Conservation (phyloP, 2,888 invertebrate species). For the Magallana nippona region DNA sequence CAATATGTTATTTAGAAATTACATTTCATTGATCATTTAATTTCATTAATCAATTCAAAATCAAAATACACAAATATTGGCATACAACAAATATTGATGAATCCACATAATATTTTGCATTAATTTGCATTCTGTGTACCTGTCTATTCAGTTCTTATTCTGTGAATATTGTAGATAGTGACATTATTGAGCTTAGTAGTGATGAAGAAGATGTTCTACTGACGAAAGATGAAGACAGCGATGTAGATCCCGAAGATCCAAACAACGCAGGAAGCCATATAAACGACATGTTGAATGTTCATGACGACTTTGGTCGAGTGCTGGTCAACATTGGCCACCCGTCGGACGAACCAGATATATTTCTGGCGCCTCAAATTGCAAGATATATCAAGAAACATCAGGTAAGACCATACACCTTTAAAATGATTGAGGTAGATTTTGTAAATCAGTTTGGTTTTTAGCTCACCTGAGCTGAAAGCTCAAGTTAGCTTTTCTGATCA, state of each 20-base stretch:
- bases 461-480: too few relatives aligned
- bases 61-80: too few relatives aligned
- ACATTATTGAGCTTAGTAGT: constrained; percentile 67
- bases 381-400: constrained; percentile 97
- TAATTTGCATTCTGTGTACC: too few relatives aligned
- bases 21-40: too few relatives aligned
- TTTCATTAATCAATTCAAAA: too few relatives aligned
- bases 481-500: too few relatives aligned
- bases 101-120: too few relatives aligned
- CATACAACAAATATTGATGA: too few relatives aligned
- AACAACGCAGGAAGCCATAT: constrained; percentile 93
- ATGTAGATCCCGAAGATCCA: constrained; percentile 93
- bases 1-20: too few relatives aligned
- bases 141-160: too few relatives aligned
- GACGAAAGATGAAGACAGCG: constrained; percentile 79
- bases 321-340: constrained; percentile 96
- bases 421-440: too few relatives aligned
- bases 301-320: constrained; percentile 94
- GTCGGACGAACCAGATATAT: constrained; percentile 93
- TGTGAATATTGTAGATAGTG: constrained; percentile 39
- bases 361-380: constrained; percentile 92
- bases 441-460: too few relatives aligned
- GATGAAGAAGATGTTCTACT: constrained; percentile 80
- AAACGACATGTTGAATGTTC: constrained; percentile 93
- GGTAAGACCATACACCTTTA: constrained; percentile 80